Evolutionary conservation across 1,140 invertebrate genomes (phyloP), one percentile per base, ranked within the genome.

Genomic region (Ylistrum balloti): DNA sequence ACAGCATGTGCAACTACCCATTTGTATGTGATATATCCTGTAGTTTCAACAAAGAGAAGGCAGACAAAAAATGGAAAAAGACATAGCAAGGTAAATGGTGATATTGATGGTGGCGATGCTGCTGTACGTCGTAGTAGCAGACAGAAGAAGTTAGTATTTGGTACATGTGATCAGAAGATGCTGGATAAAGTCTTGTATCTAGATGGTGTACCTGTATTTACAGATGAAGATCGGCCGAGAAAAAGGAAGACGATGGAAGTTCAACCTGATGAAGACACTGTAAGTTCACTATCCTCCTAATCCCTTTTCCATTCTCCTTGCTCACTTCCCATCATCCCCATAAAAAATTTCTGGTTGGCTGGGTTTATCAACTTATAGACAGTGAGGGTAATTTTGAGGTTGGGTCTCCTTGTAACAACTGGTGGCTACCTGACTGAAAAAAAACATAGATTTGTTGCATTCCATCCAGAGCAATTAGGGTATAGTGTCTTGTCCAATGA

Each of bases 61-160:
- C 33, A 33, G 85, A 74, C 85, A 88, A 88, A 86, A 87, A 34
- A 33, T 45, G 34, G 85, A 33, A 74, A 28, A 28, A 41, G 86
- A 9, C 87, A 33, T n/a, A 86, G 38, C n/a, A 86, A 33, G 33
- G 33, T 38, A 41, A 87, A 88, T 87, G 85, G 35, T 90, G 93
- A 41, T 33, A 92, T 91, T 35, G 93, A 95, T 89, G 74, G 88
- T 56, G 92, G 92, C 20, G 93, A 94, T 56, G 93, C 93, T 89
- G 96, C 95, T 87, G 96, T 97, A 38, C 96, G 97, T 28, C 96
- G 97, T 85, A 97, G 97, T 92, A 97, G 97, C 89, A 96, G 97
- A 90, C 97, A 97, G 92, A 96, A 96, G 94, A 97, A 97, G 94
- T 95, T 97, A 86, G 96, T 97, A n/a, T 95, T 94, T 89, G 91